Evolutionary conservation across 2,888 invertebrate species (phyloP), one percentile per base, ranked within the genome.

Genomic region (Hypselothyrea guttata): DNA sequence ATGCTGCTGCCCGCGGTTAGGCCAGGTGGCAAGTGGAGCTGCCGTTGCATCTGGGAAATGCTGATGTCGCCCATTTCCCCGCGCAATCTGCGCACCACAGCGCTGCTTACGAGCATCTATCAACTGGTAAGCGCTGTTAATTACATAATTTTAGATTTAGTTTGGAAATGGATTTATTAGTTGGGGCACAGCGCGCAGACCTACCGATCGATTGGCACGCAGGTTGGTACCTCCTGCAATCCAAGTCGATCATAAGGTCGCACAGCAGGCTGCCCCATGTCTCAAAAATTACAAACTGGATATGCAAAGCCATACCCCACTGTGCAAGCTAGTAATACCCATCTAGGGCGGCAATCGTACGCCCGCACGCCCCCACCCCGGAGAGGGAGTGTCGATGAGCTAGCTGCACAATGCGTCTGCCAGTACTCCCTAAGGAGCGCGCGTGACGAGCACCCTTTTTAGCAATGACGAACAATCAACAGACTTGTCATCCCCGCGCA

Each of bases 231-330:
- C n/a, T n/a, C 38, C 71, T 28, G 84, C 79, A 31, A 79, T 79
- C 75, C 85, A 57, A n/a, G 4, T 9, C 3, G 5, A 1, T 7
- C 18, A 27, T 7, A 2, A 5, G 8, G 33, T 5, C 13, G 62
- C 72, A 41, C 86, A 76, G 81, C 78, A 49, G 46, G 46, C 1
- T 9, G 42, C 79, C 86, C 79, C 61, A 7, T 11, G 30, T 16
- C n/a, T 51, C 75, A 89, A 89, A 89, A 89, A 89, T 89, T 88
- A 84, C 57, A 87, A 79, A 85, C 89, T 88, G 88, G 88, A 89
- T 89, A 89, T 89, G 89, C 87, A 89, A 89, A 89, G 87, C 89
- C 88, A 89, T 89, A 89, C 89, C 88, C 88, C 88, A 89, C 88
- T 86, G 88, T 65, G 84, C 63, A 28, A 72, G 65, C 44, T 55